phyloP scores from a whole-genome alignment of 2,113 vertebrate species.

The Camelus dromedarius region DNA sequence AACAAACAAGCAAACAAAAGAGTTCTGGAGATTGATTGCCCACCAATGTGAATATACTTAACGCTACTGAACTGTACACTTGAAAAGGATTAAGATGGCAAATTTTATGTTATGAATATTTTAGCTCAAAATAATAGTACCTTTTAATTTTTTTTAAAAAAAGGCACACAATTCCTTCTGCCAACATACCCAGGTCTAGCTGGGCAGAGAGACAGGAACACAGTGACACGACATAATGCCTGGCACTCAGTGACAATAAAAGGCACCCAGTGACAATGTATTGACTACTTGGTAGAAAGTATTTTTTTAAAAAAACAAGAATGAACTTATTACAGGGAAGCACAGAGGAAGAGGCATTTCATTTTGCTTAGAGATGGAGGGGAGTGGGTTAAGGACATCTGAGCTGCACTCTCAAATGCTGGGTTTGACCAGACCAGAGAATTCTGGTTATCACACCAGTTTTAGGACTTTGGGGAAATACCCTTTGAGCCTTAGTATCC shows the following conservation, averaged over 20 bases:
- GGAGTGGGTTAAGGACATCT: not conserved
- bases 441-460: not conserved
- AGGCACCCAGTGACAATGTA: not conserved
- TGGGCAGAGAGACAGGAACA: not conserved
- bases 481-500: not conserved
- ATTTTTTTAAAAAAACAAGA: no score
- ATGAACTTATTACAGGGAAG: not conserved
- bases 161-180: not conserved
- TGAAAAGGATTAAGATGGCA: not conserved
- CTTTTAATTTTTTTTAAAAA: not conserved
- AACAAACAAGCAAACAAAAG: not conserved
- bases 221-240: not conserved
- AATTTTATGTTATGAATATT: not conserved
- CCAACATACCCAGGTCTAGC: not conserved
- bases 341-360: not conserved
- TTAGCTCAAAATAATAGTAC: not conserved
- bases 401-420: not conserved
- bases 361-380: not conserved
- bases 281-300: not conserved
- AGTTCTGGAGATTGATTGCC: not conserved
- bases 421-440: not conserved
- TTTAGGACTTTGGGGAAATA: not conserved
- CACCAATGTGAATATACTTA: not conserved
- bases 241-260: not conserved
- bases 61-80: not conserved